Conservation (phyloP, 2,797 vertebrate genomes). For the Gymnodraco acuticeps region DNA sequence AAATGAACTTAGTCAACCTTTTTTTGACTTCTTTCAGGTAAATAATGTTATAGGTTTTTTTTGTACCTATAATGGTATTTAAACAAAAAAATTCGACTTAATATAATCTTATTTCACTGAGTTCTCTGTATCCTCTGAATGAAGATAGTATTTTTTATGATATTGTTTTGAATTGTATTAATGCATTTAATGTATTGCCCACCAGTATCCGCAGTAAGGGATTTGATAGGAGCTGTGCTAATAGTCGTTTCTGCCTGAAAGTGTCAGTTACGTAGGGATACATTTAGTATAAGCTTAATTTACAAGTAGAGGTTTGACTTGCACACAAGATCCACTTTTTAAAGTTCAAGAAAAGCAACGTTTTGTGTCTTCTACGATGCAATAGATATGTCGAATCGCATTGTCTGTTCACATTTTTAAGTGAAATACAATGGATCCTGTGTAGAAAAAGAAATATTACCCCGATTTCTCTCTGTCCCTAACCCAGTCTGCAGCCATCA, state of each 20-base stretch:
- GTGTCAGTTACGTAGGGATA: background rate
- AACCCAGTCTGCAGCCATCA: slow-evolving; percentile 25
- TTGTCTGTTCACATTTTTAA: background rate
- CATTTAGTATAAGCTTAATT: background rate
- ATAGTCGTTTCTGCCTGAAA: background rate
- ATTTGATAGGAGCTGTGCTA: background rate
- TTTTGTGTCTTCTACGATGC: background rate
- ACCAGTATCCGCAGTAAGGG: background rate
- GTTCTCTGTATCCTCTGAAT: background rate
- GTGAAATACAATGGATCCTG: background rate
- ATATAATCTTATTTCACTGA: background rate
- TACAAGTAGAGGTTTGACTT: slow-evolving; percentile 4
- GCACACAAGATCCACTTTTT: background rate
- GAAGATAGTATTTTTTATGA: background rate
- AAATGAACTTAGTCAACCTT: background rate
- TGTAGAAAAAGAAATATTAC: slow-evolving; percentile 14
- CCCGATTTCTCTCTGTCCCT: slow-evolving; percentile 1
- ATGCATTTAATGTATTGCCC: background rate
- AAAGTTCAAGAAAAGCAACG: background rate
- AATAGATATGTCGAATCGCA: background rate
- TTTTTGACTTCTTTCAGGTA: background rate
- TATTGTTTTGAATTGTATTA: background rate
- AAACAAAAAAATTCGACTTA: background rate
- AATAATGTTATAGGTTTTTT: background rate
- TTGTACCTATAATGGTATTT: background rate